phyloP scores from a whole-genome alignment of 2,797 vertebrate species.

The Hafferia zeledoni region DNA sequence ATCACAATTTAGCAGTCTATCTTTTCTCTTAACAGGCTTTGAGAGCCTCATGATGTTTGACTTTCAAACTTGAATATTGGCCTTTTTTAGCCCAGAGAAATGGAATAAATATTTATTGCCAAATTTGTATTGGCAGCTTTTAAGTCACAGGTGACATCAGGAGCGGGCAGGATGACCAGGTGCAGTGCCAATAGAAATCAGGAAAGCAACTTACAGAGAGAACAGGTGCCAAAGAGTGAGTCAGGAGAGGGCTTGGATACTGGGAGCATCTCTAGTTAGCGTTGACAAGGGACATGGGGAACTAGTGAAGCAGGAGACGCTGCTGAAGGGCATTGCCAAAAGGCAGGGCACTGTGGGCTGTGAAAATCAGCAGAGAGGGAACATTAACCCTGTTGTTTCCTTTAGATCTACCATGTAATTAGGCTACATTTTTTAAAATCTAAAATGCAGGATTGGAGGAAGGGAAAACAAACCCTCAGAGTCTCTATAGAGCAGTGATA shows the following conservation, averaged over 20 bases:
- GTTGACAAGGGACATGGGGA: neutral
- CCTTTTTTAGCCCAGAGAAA: slow-evolving; percentile 42
- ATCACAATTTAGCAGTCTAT: neutral
- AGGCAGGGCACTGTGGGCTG: neutral
- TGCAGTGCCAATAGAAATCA: neutral
- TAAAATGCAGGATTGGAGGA: neutral
- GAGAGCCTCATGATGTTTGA: slow-evolving; percentile 33
- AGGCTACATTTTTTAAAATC: neutral
- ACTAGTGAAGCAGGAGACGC: neutral
- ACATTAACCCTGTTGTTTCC: neutral
- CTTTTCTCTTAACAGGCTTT: slow-evolving; percentile 29
- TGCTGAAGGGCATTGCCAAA: neutral
- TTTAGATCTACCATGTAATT: neutral
- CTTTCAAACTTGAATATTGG: slow-evolving; percentile 63
- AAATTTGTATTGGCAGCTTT: slow-evolving; percentile 63
- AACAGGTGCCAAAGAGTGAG: neutral
- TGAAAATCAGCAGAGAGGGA: neutral
- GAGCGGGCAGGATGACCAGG: neutral
- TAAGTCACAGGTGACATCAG: neutral
- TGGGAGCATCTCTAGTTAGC: neutral
- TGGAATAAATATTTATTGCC: slow-evolving; percentile 44
- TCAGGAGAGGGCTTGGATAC: neutral
- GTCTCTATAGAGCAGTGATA: neutral
- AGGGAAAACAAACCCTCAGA: neutral
- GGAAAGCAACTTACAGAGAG: neutral